These are phyloP conservation scores for Leptinotarsa rubiginosa DNA, from an alignment of 2,888 invertebrate genomes.

Conservation along the genomic window DNA sequence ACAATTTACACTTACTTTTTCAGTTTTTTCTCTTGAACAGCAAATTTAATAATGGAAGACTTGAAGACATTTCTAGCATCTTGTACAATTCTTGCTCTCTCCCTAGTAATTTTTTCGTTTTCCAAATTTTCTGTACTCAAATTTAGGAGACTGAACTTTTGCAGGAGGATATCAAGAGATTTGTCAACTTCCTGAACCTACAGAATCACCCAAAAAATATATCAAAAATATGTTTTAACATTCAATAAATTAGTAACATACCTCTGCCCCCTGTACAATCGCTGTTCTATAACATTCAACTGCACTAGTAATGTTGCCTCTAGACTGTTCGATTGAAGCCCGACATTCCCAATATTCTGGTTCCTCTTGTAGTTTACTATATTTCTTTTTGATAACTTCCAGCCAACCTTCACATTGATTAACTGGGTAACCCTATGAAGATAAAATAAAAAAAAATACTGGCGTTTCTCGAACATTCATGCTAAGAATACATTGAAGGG, in stretches of 20 bases:
- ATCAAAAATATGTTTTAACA: not conserved
- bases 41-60: constrained; percentile 72
- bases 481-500: too few relatives aligned
- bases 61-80: constrained; percentile 72
- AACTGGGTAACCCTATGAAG: constrained; percentile 68
- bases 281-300: constrained; percentile 73
- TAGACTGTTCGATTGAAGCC: constrained; percentile 70
- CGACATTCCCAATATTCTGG: constrained; percentile 74
- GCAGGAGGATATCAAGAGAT: constrained; percentile 69
- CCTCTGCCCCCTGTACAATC: constrained; percentile 71
- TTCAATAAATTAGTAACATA: constrained; percentile 51
- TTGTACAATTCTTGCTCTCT: constrained; percentile 58
- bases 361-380: constrained; percentile 63
- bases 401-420: constrained; percentile 72
- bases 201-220: constrained; percentile 38
- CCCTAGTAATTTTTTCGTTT: constrained; percentile 38
- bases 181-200: constrained; percentile 70
- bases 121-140: constrained; percentile 65
- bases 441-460: too few relatives aligned
- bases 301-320: constrained; percentile 70
- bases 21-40: constrained; percentile 65
- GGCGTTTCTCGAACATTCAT: too few relatives aligned
- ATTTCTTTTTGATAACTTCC: constrained; percentile 67
- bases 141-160: constrained; percentile 72
- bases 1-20: constrained; percentile 46